phyloP scores from a whole-genome alignment of 64 coral and sea anemone genomes.

The Montipora cactus region DNA sequence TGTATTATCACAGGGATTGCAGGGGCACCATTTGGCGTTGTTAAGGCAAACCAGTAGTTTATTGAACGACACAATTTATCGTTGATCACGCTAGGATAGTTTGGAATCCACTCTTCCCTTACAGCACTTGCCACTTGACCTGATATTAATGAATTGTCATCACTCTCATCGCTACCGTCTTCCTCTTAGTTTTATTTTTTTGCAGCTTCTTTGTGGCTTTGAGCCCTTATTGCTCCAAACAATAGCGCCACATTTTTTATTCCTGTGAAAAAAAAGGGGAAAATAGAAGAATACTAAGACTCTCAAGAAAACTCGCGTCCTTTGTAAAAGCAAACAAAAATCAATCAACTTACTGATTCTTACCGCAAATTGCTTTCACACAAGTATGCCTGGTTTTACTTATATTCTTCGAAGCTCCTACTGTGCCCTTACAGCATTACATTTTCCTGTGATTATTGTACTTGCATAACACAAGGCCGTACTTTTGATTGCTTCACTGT shows the following conservation, averaged over 20 bases:
- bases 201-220: neutral
- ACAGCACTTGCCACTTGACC: neutral
- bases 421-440: conserved; percentile 16
- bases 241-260: conserved; percentile 49
- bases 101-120: conserved; percentile 16
- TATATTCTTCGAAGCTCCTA: conserved; percentile 26
- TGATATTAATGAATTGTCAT: neutral
- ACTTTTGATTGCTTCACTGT: conserved; percentile 37
- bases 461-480: conserved; percentile 13
- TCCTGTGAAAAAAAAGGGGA: conserved; percentile 9
- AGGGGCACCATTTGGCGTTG: conserved; percentile 41
- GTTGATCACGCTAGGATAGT: neutral
- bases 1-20: conserved; percentile 40
- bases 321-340: too few species aligned
- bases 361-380: conserved; percentile 35
- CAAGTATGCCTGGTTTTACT: conserved; percentile 6
- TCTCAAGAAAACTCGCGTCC: too few species aligned
- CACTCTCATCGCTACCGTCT: neutral
- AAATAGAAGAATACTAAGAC: too few species aligned
- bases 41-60: conserved; percentile 29
- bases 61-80: conserved; percentile 40
- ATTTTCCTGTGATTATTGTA: conserved; percentile 22
- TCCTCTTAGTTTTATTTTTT: neutral
- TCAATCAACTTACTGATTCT: neutral
- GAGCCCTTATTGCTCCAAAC: conserved; percentile 25